A percentile compares a stretch with the other conserved stretches of the same genome.
Conservation (phyloP, 2,888 invertebrate genomes). For the Caprella mutica region DNA sequence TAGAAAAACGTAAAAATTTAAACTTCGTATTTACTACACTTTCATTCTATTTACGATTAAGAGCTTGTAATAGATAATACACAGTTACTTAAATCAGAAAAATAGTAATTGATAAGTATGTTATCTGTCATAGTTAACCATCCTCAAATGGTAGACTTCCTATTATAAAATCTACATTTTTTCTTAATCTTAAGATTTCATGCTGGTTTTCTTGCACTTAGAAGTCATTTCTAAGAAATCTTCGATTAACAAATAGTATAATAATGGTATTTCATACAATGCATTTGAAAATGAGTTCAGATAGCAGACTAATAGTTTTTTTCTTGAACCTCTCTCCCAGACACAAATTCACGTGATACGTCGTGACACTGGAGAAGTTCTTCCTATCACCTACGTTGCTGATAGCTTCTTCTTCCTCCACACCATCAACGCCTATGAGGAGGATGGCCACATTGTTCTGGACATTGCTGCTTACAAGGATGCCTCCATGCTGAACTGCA, state of each 20-base stretch:
- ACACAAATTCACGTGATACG: conserved; percentile 31
- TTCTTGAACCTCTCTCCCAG: too few species aligned
- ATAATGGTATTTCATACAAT: too few species aligned
- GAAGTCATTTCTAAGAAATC: background rate
- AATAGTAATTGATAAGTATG: too few species aligned
- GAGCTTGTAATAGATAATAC: too few species aligned
- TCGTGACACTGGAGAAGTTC: conserved; percentile 31
- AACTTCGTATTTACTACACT: background rate
- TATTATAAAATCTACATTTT: too few species aligned
- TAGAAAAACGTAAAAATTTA: background rate
- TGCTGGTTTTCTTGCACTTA: background rate
- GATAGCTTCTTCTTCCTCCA: conserved; percentile 72
- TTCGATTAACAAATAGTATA: background rate
- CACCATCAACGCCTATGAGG: conserved; percentile 74
- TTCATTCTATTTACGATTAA: background rate
- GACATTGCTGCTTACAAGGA: conserved; percentile 75
- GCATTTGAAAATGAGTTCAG: too few species aligned
- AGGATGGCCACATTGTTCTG: conserved; percentile 52
- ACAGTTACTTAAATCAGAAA: too few species aligned
- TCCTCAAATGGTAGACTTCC: too few species aligned
- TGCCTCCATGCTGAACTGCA: conserved; percentile 68
- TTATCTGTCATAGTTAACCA: too few species aligned
- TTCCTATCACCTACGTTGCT: conserved; percentile 38
- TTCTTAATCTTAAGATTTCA: background rate
- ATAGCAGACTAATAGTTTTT: too few species aligned